These are phyloP conservation scores for Chirona hameri DNA, from an alignment of 2,888 invertebrate genomes.

Conservation along the genomic window DNA sequence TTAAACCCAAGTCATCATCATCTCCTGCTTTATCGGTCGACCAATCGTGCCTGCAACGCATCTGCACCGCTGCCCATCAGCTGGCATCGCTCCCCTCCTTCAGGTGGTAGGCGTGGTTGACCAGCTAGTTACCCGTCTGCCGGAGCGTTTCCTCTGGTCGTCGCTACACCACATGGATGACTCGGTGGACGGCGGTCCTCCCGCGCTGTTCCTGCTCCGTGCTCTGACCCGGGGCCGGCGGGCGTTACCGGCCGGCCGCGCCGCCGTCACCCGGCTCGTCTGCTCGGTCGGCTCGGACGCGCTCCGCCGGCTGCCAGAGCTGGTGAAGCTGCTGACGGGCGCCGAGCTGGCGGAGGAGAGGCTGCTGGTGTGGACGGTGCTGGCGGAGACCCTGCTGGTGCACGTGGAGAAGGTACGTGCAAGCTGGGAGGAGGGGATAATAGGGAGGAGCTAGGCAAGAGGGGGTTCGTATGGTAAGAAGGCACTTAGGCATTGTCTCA, in stretches of 20 bases:
- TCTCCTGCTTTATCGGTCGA: no score
- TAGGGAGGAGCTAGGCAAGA: no score
- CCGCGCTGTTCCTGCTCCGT: conserved; percentile 4
- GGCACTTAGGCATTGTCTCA: no score
- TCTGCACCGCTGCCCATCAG: no score
- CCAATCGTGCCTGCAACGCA: no score
- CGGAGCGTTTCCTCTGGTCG: conserved; percentile 2
- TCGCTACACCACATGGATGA: neutral
- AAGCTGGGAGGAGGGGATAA: no score
- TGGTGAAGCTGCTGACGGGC: neutral
- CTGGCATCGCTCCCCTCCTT: neutral
- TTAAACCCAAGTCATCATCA: no score
- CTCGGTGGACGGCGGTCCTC: neutral
- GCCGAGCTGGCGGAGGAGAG: no score
- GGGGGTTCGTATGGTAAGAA: no score
- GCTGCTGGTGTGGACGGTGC: no score
- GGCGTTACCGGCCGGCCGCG: neutral
- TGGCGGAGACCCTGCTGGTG: no score
- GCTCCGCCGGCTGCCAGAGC: conserved; percentile 2
- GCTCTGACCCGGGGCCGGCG: neutral
- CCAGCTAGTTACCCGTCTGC: neutral
- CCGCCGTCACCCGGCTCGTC: neutral
- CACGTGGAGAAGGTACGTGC: no score
- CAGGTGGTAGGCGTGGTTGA: neutral
- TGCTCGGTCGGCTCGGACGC: neutral